These are phyloP conservation scores for Pontoporia blainvillei DNA, from an alignment of 2,113 vertebrate species.

Conservation along the genomic window DNA sequence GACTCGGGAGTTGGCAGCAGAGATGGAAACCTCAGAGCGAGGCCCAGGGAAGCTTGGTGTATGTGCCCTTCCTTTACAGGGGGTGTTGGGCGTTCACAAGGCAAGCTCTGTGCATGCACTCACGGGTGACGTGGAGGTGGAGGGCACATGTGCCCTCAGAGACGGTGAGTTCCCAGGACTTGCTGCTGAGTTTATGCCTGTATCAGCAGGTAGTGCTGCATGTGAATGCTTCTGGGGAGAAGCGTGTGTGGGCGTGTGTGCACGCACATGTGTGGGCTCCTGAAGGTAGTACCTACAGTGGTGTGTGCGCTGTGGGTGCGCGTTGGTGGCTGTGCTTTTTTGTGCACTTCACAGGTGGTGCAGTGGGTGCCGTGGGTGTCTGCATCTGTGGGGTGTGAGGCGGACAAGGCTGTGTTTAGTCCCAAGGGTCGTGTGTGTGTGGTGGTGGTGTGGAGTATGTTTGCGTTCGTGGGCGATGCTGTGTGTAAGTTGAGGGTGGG, in stretches of 20 bases:
- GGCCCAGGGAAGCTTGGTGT: background rate
- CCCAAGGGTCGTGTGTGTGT: background rate
- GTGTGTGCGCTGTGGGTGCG: background rate
- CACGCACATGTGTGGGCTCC: accelerated
- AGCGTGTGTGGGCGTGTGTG: background rate
- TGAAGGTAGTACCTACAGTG: background rate
- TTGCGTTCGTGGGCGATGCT: background rate
- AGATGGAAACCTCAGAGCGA: background rate
- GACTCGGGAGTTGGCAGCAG: background rate
- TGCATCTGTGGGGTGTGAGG: background rate
- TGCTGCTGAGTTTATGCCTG: background rate
- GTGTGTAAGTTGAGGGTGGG: background rate
- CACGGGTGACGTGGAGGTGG: background rate
- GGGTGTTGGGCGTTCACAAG: background rate
- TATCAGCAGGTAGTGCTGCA: background rate
- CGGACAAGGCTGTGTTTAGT: background rate
- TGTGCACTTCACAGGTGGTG: background rate
- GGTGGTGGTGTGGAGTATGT: background rate
- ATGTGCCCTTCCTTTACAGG: background rate
- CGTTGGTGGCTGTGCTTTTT: background rate
- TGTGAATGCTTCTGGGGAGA: background rate
- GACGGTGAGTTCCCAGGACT: background rate
- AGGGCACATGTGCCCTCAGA: background rate
- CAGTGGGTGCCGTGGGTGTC: background rate
- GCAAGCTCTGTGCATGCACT: background rate